Conservation (phyloP, 2,888 invertebrate genomes). For the Oegoconia quadripuncta region DNA sequence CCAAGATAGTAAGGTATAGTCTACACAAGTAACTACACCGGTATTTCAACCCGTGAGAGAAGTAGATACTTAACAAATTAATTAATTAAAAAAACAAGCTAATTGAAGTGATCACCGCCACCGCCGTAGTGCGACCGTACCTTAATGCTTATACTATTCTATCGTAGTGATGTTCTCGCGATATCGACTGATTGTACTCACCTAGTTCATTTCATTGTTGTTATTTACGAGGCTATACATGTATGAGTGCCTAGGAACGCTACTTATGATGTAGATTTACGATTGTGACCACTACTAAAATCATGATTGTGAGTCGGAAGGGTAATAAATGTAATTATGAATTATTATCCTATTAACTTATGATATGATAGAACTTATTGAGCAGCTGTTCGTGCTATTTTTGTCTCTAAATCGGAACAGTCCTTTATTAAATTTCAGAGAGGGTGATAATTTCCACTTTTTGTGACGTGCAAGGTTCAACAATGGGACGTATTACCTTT, state of each 20-base stretch:
- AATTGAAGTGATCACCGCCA: no score
- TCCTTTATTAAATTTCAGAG: constrained; percentile 15
- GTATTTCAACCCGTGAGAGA: no score
- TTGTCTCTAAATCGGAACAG: constrained; percentile 59
- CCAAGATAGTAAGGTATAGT: no score
- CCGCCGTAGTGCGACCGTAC: no score
- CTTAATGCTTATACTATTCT: constrained; percentile 27
- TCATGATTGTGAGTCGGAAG: constrained; percentile 74
- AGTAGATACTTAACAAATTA: no score
- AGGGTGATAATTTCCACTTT: not conserved
- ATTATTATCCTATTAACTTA: constrained; percentile 59
- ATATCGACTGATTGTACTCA: constrained; percentile 50
- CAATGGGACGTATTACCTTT: not conserved
- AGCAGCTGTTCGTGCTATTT: constrained; percentile 63
- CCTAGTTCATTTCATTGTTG: constrained; percentile 35
- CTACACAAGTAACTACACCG: no score
- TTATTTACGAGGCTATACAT: constrained; percentile 58
- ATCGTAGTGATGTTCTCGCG: constrained; percentile 45
- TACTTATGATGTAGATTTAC: constrained; percentile 74
- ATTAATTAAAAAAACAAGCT: no score
- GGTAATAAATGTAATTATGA: constrained; percentile 58
- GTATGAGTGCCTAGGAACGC: constrained; percentile 73
- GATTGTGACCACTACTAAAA: constrained; percentile 65
- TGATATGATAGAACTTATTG: constrained; percentile 37
- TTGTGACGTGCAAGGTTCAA: no score